Evolutionary conservation across 2,113 vertebrate species (phyloP).

Genomic region (Eolophus roseicapilla): DNA sequence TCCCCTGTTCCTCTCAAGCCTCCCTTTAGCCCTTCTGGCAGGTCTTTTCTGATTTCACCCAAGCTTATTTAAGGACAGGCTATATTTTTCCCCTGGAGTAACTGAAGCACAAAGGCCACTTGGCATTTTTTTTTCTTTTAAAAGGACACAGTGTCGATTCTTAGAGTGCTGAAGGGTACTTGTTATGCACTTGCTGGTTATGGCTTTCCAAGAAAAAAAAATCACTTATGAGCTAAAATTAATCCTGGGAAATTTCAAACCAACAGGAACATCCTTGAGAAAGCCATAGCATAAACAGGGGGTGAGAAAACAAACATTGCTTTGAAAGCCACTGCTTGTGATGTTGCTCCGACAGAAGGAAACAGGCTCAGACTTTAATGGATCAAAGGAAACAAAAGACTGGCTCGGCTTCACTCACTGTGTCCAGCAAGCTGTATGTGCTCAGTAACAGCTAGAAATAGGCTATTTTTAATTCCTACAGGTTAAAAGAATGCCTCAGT

Average conservation of each 20-base stretch:
- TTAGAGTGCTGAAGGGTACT: neutral
- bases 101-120: neutral
- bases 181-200: accelerated
- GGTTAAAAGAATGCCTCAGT: neutral
- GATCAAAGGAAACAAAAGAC: slow-evolving; percentile 53
- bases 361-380: neutral
- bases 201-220: slow-evolving; percentile 54
- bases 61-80: neutral
- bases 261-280: slow-evolving; percentile 35
- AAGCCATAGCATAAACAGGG: slow-evolving; percentile 13
- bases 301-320: slow-evolving; percentile 37
- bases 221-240: neutral
- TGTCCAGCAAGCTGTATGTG: slow-evolving; percentile 2
- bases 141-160: neutral
- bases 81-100: neutral
- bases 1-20: neutral
- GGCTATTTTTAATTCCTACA: neutral
- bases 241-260: slow-evolving; percentile 45
- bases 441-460: slow-evolving; percentile 9
- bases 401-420: slow-evolving; percentile 39
- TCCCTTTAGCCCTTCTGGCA: neutral
- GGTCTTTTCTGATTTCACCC: neutral
- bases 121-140: neutral
- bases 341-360: slow-evolving; percentile 36
- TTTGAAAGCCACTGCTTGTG: slow-evolving; percentile 32